Percentiles rank a stretch among this genome's conserved stretches.
Conservation (phyloP, 1,140 invertebrate genomes). For the Neuroterus valhalla region DNA sequence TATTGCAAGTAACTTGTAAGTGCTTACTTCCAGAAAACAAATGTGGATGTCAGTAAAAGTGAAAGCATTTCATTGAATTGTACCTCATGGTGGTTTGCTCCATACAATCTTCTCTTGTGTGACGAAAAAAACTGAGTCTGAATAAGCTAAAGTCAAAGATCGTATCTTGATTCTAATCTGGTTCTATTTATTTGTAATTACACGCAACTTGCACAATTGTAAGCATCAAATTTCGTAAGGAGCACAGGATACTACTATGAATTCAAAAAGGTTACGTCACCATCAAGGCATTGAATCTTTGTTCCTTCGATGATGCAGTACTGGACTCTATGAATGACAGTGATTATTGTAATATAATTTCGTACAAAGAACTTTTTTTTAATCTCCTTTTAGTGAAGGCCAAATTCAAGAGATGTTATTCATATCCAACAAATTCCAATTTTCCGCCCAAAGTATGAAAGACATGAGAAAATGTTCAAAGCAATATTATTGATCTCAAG, state of each 20-base stretch:
- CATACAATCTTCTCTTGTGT: constrained; percentile 9
- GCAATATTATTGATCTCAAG: too few species aligned
- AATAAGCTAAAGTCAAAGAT: constrained; percentile 14
- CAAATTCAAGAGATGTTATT: too few species aligned
- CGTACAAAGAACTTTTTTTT: too few species aligned
- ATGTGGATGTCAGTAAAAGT: constrained; percentile 41
- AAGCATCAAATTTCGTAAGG: constrained; percentile 26
- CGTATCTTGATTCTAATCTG: constrained; percentile 43
- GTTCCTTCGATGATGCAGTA: too few species aligned
- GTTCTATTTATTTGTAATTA: constrained; percentile 50
- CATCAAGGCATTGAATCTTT: background rate
- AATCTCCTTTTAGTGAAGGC: too few species aligned
- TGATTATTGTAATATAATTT: too few species aligned
- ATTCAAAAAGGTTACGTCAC: background rate
- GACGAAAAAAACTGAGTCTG: constrained; percentile 12
- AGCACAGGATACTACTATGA: background rate
- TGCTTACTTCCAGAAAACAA: background rate
- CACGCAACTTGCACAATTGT: constrained; percentile 32
- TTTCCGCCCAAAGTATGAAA: too few species aligned
- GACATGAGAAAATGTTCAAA: too few species aligned
- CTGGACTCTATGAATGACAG: too few species aligned
- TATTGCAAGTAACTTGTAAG: too few species aligned
- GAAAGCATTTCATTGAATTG: constrained; percentile 58
- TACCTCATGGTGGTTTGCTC: constrained; percentile 38
- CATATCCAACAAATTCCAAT: too few species aligned